Percentiles rank a stretch among this genome's conserved stretches.
Conservation (phyloP, 2,888 invertebrate genomes). For the Sesia apiformis region DNA sequence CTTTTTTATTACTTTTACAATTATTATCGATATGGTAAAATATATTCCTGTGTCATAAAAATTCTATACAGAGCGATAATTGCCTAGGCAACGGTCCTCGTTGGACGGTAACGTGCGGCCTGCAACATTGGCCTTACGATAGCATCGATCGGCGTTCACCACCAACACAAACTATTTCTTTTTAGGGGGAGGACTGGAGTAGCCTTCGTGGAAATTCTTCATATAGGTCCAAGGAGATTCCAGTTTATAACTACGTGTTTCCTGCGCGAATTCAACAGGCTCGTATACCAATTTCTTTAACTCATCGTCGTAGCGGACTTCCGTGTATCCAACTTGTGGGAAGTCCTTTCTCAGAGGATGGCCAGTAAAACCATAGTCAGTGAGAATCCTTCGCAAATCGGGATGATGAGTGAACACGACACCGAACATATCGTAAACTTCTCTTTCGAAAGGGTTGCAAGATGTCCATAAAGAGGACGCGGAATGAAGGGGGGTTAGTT, state of each 20-base stretch:
- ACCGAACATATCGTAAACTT: slow-evolving; percentile 61
- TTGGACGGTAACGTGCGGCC: too few relatives aligned
- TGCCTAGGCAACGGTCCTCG: too few relatives aligned
- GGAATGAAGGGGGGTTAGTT: slow-evolving; percentile 52
- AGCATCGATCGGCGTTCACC: too few relatives aligned
- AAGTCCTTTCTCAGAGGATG: slow-evolving; percentile 64
- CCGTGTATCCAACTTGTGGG: slow-evolving; percentile 53
- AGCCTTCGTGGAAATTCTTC: slow-evolving; percentile 50
- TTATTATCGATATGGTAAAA: too few relatives aligned
- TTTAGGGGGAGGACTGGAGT: slow-evolving; percentile 23
- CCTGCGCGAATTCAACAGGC: slow-evolving; percentile 54
- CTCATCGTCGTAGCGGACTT: slow-evolving; percentile 61
- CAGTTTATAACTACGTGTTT: slow-evolving; percentile 38
- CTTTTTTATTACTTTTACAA: too few relatives aligned
- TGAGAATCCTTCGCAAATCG: slow-evolving; percentile 53
- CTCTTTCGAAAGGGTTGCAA: slow-evolving; percentile 45
- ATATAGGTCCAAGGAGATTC: slow-evolving; percentile 55
- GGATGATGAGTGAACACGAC: slow-evolving; percentile 57
- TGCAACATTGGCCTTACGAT: too few relatives aligned
- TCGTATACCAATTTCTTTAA: slow-evolving; percentile 60
- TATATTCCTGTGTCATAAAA: too few relatives aligned
- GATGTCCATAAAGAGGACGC: slow-evolving; percentile 35
- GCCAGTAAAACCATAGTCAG: slow-evolving; percentile 59
- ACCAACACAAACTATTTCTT: slow-evolving; percentile 7
- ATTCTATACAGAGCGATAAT: too few relatives aligned